Conservation (phyloP, 2,888 invertebrate genomes). For the Machimus rusticus region DNA sequence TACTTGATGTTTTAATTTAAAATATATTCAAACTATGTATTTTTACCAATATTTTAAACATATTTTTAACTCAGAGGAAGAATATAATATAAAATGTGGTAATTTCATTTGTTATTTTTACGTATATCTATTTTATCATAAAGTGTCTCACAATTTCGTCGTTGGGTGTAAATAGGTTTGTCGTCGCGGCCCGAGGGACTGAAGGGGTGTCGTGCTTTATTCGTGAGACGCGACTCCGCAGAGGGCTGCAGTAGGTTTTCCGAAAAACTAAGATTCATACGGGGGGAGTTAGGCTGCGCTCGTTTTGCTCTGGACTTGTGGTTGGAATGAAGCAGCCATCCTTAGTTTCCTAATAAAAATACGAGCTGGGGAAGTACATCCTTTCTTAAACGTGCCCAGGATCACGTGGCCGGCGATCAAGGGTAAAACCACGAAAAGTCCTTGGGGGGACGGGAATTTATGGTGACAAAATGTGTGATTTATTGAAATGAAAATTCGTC, state of each 20-base stretch:
- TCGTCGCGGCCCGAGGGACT: background rate
- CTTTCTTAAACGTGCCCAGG: background rate
- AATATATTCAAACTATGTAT: too few species aligned
- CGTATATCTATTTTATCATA: background rate
- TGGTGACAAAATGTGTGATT: conserved; percentile 43
- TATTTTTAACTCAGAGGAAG: too few species aligned
- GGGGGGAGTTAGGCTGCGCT: background rate
- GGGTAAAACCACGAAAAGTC: conserved; percentile 31
- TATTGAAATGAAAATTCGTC: conserved; percentile 42
- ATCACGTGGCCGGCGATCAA: background rate
- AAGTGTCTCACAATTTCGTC: background rate
- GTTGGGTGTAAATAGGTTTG: background rate
- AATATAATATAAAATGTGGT: too few species aligned
- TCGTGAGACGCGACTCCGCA: background rate
- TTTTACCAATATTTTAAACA: too few species aligned
- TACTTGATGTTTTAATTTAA: too few species aligned
- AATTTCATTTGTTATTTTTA: too few species aligned
- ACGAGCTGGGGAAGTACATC: background rate
- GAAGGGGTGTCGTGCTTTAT: background rate
- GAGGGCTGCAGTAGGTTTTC: background rate
- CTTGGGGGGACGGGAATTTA: conserved; percentile 39
- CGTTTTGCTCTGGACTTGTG: background rate
- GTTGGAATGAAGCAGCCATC: background rate
- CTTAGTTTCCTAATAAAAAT: background rate
- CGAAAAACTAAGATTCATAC: background rate